Evolutionary conservation across 2,888 invertebrate genomes (phyloP).

Genomic region (Ptycholaimellus sp.): DNA sequence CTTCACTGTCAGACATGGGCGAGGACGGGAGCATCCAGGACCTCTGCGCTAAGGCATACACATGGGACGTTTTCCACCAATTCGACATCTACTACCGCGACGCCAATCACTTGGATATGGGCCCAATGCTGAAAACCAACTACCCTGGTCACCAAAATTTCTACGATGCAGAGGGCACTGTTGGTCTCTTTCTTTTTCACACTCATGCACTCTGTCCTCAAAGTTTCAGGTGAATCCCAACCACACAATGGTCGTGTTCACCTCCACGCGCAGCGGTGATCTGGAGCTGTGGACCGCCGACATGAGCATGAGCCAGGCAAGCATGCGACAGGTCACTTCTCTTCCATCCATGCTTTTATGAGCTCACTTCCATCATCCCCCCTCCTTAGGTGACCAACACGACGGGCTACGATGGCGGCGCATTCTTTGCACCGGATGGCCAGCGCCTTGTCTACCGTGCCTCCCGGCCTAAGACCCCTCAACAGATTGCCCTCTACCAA

Average conservation of each 20-base stretch:
- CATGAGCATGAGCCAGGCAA: conserved; percentile 8
- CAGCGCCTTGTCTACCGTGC: conserved; percentile 11
- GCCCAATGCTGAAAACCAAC: no score
- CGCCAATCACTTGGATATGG: no score
- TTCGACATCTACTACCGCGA: conserved; percentile 11
- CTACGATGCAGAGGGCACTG: no score
- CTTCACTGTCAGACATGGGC: no score
- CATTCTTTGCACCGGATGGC: conserved; percentile 13
- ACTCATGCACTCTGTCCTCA: neutral
- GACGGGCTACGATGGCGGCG: conserved; percentile 12
- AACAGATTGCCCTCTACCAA: conserved; percentile 10
- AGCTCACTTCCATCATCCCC: neutral
- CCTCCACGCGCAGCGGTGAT: conserved; percentile 10
- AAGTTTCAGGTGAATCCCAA: conserved; percentile 7
- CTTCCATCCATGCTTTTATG: neutral
- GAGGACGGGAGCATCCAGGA: no score
- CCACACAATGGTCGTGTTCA: conserved; percentile 12
- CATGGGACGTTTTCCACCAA: conserved; percentile 11
- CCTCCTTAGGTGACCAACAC: conserved; percentile 8
- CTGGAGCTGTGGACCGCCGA: conserved; percentile 12
- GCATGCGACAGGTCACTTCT: conserved; percentile 5
- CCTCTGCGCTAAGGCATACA: no score
- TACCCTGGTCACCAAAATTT: no score
- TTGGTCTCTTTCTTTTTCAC: no score
- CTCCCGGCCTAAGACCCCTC: conserved; percentile 10